Percentiles rank a stretch among this genome's conserved stretches.
Evolutionary conservation across 2,113 vertebrate genomes (phyloP).

Genomic region (Oncorhynchus nerka): DNA sequence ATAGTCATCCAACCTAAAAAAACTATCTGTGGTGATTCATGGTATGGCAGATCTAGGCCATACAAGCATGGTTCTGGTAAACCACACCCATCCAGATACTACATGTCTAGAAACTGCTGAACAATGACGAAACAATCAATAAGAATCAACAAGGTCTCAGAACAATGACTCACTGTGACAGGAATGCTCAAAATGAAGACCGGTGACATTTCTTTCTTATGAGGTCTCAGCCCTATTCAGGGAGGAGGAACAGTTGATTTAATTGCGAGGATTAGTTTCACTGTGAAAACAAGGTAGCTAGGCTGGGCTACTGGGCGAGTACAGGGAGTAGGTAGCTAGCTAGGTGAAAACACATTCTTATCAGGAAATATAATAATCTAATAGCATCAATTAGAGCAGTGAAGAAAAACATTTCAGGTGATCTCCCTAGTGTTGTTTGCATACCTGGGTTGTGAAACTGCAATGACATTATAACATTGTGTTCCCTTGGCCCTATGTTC

Average conservation of each 20-base stretch:
- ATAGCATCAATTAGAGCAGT: neutral
- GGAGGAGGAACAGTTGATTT: conserved; percentile 1
- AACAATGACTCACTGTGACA: conserved; percentile 16
- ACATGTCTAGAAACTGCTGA: conserved; percentile 1
- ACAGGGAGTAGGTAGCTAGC: neutral
- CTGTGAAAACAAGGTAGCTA: conserved; percentile 23
- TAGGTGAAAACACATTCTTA: conserved; percentile 29
- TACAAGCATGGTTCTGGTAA: neutral
- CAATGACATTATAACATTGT: neutral
- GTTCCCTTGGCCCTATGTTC: neutral
- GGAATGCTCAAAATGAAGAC: conserved; percentile 56
- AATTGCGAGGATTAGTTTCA: conserved; percentile 35
- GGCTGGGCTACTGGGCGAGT: neutral
- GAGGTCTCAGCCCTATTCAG: conserved; percentile 14
- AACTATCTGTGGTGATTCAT: neutral
- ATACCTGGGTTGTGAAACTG: conserved; percentile 25
- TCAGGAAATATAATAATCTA: conserved; percentile 24
- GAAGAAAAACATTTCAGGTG: conserved; percentile 3
- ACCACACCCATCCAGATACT: neutral
- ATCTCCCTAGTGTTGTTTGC: conserved; percentile 27
- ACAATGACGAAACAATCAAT: neutral
- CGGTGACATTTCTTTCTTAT: conserved; percentile 41
- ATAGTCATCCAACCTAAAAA: neutral
- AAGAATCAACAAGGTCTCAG: neutral
- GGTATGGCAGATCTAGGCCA: neutral